Conservation (phyloP, 2,113 vertebrate species). For the Globicephala melas region DNA sequence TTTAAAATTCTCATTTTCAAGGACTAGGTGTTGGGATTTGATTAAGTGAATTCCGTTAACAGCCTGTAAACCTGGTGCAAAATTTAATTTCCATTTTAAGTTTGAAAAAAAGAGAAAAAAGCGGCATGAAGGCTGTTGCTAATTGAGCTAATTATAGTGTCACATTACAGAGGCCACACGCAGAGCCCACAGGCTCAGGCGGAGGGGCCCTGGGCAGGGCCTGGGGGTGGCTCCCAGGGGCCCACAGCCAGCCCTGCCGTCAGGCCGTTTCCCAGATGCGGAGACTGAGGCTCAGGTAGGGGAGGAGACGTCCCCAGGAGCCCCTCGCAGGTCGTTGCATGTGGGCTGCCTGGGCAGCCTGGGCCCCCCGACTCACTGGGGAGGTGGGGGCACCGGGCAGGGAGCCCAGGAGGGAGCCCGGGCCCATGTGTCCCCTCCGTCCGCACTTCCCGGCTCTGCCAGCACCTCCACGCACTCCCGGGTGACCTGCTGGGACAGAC, state of each 20-base stretch:
- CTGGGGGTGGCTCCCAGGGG: background rate
- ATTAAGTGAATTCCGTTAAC: conserved; percentile 87
- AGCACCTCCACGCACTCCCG: accelerated
- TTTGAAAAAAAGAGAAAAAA: conserved; percentile 58
- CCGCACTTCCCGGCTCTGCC: background rate
- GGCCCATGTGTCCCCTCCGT: background rate
- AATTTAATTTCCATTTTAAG: conserved; percentile 88
- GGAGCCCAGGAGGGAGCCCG: background rate
- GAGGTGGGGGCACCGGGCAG: background rate
- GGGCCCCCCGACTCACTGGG: background rate
- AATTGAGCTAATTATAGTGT: conserved; percentile 82
- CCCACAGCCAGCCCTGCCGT: background rate
- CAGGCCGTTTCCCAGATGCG: background rate
- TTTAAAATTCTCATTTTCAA: conserved; percentile 86
- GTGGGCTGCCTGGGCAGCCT: too few relatives aligned
- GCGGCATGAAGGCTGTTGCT: conserved; percentile 69
- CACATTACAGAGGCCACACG: conserved; percentile 76
- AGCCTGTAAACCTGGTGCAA: conserved; percentile 85
- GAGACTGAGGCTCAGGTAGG: background rate
- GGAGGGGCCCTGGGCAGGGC: background rate
- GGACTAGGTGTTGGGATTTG: conserved; percentile 84
- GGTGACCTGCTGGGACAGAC: background rate
- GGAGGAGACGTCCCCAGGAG: accelerated
- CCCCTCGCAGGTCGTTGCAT: too few relatives aligned
- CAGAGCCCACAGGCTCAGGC: conserved; percentile 45